These are phyloP conservation scores for Sepioteuthis lessoniana DNA, from an alignment of 2,888 invertebrate species.

Conservation along the genomic window DNA sequence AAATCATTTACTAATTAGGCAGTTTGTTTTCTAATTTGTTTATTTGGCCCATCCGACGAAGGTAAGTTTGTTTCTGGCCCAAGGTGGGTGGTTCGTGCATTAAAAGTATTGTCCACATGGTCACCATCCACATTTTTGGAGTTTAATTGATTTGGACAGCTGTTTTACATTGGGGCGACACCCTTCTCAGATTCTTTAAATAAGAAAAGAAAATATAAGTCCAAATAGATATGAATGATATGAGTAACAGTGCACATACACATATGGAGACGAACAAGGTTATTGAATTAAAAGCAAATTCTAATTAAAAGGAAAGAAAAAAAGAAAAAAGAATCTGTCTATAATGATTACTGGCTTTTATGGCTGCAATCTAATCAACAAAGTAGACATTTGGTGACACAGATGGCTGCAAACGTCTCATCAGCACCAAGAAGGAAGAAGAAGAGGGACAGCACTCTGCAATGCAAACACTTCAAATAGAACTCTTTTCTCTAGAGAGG, in stretches of 20 bases:
- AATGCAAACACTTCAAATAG: slow-evolving; percentile 33
- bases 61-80: not conserved
- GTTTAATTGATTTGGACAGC: not conserved
- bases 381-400: not conserved
- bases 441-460: not conserved
- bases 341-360: not conserved
- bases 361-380: not conserved
- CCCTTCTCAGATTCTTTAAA: slow-evolving; percentile 21
- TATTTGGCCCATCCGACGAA: not conserved
- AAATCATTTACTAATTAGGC: too few relatives aligned
- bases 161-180: not conserved
- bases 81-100: not conserved
- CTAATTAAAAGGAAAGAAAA: not conserved
- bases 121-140: not conserved
- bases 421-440: not conserved
- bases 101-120: not conserved
- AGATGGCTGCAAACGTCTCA: slow-evolving; percentile 33
- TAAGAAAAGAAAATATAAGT: slow-evolving; percentile 2
- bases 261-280: not conserved
- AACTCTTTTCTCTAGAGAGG: not conserved
- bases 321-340: not conserved
- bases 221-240: not conserved
- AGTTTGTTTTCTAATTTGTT: not conserved
- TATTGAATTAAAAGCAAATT: slow-evolving; percentile 7
- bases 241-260: not conserved